Percentiles rank a stretch among this genome's conserved stretches.
Evolutionary conservation across 2,888 invertebrate species (phyloP).

Genomic region (Pimpla rufipes): DNA sequence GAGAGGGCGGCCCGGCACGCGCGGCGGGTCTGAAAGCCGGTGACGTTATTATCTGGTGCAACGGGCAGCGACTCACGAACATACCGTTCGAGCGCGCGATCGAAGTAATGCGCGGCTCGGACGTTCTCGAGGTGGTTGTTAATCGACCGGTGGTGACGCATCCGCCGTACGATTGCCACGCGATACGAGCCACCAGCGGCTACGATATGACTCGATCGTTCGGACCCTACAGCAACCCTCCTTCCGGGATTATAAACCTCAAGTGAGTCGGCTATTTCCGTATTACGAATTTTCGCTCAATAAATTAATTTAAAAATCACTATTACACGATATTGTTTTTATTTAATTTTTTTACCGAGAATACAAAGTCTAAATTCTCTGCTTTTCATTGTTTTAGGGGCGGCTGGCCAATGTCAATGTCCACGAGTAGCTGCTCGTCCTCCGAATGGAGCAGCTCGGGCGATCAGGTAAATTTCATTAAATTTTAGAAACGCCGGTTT

Average conservation of each 20-base stretch:
- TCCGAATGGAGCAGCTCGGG: constrained; percentile 81
- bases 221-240: constrained; percentile 62
- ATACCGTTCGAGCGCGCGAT: constrained; percentile 83
- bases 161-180: constrained; percentile 81
- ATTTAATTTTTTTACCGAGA: no score
- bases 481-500: background rate
- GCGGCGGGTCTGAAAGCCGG: constrained; percentile 95
- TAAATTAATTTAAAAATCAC: constrained; percentile 25
- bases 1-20: constrained; percentile 94
- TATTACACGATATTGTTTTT: constrained; percentile 20
- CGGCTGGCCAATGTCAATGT: constrained; percentile 81
- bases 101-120: constrained; percentile 82
- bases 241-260: constrained; percentile 62
- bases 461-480: constrained; percentile 80
- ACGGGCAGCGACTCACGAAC: constrained; percentile 87
- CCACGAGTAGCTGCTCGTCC: constrained; percentile 81
- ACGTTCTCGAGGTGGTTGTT: constrained; percentile 85
- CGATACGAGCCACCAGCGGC: constrained; percentile 82
- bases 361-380: background rate
- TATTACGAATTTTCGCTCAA: constrained; percentile 11
- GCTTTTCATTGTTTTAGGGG: constrained; percentile 75
- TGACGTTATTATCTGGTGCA: constrained; percentile 96
- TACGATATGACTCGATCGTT: constrained; percentile 77
- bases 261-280: constrained; percentile 45
- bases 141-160: constrained; percentile 85